Evolutionary conservation across 2,797 vertebrate genomes (phyloP).

Genomic region (Amblyopsis hoosieri): DNA sequence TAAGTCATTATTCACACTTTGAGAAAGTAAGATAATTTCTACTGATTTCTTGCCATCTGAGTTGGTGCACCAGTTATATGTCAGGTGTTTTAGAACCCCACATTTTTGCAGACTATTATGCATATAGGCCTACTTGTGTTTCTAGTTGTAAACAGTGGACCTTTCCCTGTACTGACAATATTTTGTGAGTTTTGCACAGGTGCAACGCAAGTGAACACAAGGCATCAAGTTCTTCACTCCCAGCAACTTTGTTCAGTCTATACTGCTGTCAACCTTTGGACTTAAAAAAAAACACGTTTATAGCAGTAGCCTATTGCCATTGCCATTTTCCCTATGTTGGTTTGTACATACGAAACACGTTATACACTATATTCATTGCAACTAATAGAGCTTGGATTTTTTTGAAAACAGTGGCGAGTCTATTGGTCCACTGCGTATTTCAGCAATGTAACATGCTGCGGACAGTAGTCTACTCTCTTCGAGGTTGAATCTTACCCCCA

Average conservation of each 20-base stretch:
- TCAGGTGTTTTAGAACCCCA: constrained; percentile 8
- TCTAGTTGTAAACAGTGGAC: not conserved
- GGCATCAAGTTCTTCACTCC: constrained; percentile 50
- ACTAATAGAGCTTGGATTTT: constrained; percentile 10
- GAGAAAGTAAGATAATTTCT: not conserved
- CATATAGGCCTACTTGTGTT: too few relatives aligned
- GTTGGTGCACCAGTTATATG: not conserved
- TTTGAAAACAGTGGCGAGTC: constrained; percentile 17
- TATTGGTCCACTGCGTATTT: constrained; percentile 37
- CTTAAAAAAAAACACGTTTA: constrained; percentile 39
- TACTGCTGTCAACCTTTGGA: constrained; percentile 61
- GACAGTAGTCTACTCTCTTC: constrained; percentile 40
- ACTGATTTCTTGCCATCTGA: not conserved
- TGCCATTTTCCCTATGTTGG: constrained; percentile 16
- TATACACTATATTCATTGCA: too few relatives aligned
- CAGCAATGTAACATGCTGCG: constrained; percentile 16
- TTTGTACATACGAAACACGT: not conserved
- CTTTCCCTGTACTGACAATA: not conserved
- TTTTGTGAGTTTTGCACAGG: constrained; percentile 57
- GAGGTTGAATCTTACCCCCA: constrained; percentile 76
- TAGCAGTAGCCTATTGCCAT: constrained; percentile 17
- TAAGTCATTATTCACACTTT: constrained; percentile 17
- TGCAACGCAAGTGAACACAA: constrained; percentile 54
- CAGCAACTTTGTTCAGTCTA: constrained; percentile 42
- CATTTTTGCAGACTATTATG: too few relatives aligned